Conservation (phyloP, 1,140 invertebrate genomes). For the Eubasilissa regina region DNA sequence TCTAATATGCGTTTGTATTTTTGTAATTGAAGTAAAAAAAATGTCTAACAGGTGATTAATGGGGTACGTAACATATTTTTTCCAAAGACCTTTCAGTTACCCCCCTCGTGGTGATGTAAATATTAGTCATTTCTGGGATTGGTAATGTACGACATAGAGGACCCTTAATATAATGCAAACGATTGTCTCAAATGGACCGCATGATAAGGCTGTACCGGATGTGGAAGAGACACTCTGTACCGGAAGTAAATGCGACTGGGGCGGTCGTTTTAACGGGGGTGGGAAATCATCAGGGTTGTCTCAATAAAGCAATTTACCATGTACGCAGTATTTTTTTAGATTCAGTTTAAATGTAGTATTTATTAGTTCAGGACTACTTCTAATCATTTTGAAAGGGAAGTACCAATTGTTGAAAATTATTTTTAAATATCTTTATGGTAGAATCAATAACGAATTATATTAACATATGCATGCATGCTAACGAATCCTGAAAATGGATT, state of each 20-base stretch:
- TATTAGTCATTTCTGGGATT: neutral
- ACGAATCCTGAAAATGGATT: neutral
- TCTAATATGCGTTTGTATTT: no score
- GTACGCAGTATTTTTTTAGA: no score
- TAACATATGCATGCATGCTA: neutral
- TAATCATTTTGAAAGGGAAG: neutral
- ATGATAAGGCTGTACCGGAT: conserved; percentile 43
- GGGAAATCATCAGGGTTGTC: conserved; percentile 32
- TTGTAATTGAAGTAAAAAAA: no score
- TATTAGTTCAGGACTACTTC: no score
- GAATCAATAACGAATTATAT: neutral
- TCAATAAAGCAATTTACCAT: neutral
- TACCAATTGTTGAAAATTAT: no score
- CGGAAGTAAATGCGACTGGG: conserved; percentile 20
- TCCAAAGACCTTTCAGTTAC: no score
- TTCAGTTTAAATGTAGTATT: neutral
- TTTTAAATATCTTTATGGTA: neutral
- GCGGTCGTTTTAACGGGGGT: conserved; percentile 33
- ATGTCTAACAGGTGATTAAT: no score
- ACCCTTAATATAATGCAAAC: conserved; percentile 40
- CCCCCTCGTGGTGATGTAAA: no score
- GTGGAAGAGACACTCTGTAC: conserved; percentile 22
- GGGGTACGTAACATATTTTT: no score
- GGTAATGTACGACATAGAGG: neutral
- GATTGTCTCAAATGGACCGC: conserved; percentile 43